Evolutionary conservation across 2,888 invertebrate species (phyloP).

Genomic region (Xestobium rufovillosum): DNA sequence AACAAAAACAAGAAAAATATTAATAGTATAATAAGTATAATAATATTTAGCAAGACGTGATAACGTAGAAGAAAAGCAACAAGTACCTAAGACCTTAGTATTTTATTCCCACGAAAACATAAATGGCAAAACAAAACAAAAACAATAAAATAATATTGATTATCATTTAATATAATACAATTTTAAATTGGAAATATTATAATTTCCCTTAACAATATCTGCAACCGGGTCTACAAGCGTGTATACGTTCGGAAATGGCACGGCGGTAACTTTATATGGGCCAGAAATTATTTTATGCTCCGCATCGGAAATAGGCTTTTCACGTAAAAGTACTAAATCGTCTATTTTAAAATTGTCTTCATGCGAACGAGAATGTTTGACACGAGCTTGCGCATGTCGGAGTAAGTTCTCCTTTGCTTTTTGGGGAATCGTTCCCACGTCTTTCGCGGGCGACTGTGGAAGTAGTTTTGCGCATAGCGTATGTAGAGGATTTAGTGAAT

Average conservation of each 20-base stretch:
- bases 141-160: too few relatives aligned
- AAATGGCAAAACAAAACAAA: too few relatives aligned
- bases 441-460: neutral
- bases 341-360: neutral
- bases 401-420: neutral
- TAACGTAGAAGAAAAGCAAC: too few relatives aligned
- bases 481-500: too few relatives aligned
- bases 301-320: slow-evolving; percentile 4
- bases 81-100: too few relatives aligned
- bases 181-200: neutral
- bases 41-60: too few relatives aligned
- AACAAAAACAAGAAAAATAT: too few relatives aligned
- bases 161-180: slow-evolving; percentile 1
- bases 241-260: neutral
- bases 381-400: neutral
- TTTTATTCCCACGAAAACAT: too few relatives aligned
- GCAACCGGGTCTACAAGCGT: neutral
- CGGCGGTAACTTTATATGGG: neutral
- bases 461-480: neutral
- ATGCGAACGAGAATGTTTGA: neutral
- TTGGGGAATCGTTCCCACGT: neutral
- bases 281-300: neutral
- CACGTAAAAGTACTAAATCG: neutral
- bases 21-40: too few relatives aligned
- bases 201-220: slow-evolving; percentile 1